Base-by-base conservation (phyloP, 1,140 invertebrate genomes). In the Tetramorium alpestre region DNA sequence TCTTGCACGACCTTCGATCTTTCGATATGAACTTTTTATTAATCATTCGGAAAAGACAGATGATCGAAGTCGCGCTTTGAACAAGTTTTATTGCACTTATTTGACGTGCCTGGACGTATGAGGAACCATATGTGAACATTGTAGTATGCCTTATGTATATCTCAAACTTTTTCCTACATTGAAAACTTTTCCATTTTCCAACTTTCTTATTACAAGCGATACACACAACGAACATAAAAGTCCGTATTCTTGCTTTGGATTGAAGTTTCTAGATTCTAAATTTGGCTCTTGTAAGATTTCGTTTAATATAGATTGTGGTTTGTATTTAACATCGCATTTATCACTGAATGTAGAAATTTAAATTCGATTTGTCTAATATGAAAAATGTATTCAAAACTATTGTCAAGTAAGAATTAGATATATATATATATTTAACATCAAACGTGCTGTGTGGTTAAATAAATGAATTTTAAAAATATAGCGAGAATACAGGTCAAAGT, bases 101-200 rank as follows among this genome's bases (percentile, higher is more conserved):
- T 16, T 47, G 41, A 65, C 77, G 67, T 10, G 41, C 1, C 41
- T 13, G 58, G 22, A 16, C 69, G 11, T 41, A 38, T 25, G 22
- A 73, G 10, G 8, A 75, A 22, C 60, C 80, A 75, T 51, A 38
- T 47, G 67, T 47, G 18, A 18, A 62, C 69, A 58, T 75, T 60
- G 25, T 33, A 60, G 10, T 11, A 25, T 13, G 18, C 10, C 28
- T 18, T 41, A 28, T 6, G 41, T 84, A 60, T 47, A 73, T 0
- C 33, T n/a, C 69, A 69, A 81, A 70, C 78, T 81, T 73, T 81
- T 75, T 33, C 38, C 18, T 22, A 18, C 28, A 38, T 84, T 13
- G 13, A 0, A 60, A 75, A 73, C 41, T 70, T 70, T 56, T 58
- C 38, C 22, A 60, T 73, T 58, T 44, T 22, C 13, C 11, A 62